These are phyloP conservation scores for Drosophila eohydei DNA, from an alignment of 2,888 invertebrate species.

Conservation along the genomic window DNA sequence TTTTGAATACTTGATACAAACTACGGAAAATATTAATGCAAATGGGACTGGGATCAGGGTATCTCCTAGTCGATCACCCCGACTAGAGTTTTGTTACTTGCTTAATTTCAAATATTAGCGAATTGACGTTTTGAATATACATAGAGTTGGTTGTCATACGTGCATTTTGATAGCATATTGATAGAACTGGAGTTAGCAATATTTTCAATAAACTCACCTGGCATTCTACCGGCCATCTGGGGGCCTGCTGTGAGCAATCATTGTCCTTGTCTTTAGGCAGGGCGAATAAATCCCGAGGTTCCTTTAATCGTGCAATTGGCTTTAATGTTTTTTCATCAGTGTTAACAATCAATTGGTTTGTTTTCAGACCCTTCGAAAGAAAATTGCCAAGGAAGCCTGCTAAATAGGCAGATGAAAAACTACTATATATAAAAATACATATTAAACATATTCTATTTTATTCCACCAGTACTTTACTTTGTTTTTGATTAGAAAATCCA, in stretches of 20 bases:
- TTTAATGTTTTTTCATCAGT: conserved; percentile 88
- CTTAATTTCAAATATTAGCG: too few relatives aligned
- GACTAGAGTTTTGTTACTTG: too few relatives aligned
- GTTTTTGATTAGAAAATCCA: too few relatives aligned
- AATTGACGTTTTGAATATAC: too few relatives aligned
- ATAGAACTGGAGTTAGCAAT: too few relatives aligned
- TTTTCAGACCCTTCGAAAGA: conserved; percentile 86
- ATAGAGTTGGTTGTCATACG: too few relatives aligned
- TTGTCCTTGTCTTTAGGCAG: conserved; percentile 88
- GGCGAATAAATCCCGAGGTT: conserved; percentile 90
- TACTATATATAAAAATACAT: background rate
- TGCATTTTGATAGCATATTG: too few relatives aligned
- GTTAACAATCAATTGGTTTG: conserved; percentile 89
- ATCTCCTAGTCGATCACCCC: too few relatives aligned
- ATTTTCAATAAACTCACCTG: conserved; percentile 87
- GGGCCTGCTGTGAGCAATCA: conserved; percentile 91
- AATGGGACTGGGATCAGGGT: too few relatives aligned
- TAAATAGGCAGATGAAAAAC: conserved; percentile 18
- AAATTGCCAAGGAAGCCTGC: conserved; percentile 84
- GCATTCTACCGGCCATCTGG: conserved; percentile 95
- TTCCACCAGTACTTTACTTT: too few relatives aligned
- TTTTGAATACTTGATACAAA: too few relatives aligned
- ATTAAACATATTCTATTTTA: background rate
- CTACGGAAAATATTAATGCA: too few relatives aligned
- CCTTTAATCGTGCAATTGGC: conserved; percentile 88